A percentile compares a stretch with the other conserved stretches of the same genome.
Evolutionary conservation across 2,113 vertebrate species (phyloP).

Genomic region (Perca fluviatilis): DNA sequence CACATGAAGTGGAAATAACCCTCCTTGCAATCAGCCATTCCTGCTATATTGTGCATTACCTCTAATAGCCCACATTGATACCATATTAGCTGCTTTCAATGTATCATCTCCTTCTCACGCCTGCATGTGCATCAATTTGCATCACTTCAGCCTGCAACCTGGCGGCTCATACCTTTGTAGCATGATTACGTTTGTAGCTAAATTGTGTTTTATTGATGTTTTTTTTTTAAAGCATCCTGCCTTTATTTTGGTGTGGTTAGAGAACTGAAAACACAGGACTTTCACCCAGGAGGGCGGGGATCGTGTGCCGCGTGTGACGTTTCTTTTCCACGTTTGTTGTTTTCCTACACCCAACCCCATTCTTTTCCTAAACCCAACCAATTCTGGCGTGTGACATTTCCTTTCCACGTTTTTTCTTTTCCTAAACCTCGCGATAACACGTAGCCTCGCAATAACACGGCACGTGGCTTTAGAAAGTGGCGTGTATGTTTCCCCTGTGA

Average conservation of each 20-base stretch:
- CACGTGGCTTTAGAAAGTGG: too few relatives aligned
- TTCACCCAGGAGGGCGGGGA: too few relatives aligned
- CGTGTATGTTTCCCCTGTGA: too few relatives aligned
- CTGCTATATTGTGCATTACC: conserved; percentile 25
- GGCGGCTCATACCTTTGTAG: neutral
- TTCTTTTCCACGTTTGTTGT: too few relatives aligned
- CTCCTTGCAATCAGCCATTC: conserved; percentile 43
- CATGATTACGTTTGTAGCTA: neutral
- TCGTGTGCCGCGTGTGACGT: too few relatives aligned
- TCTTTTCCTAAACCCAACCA: too few relatives aligned
- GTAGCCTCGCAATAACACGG: too few relatives aligned
- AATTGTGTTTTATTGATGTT: neutral
- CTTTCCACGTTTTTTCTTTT: too few relatives aligned
- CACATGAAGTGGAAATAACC: conserved; percentile 56
- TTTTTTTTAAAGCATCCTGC: neutral
- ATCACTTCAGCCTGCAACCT: neutral
- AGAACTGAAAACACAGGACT: neutral
- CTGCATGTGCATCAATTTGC: neutral
- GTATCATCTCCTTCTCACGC: conserved; percentile 22
- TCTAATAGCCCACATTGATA: conserved; percentile 27
- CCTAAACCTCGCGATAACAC: too few relatives aligned
- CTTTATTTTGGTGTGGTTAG: neutral
- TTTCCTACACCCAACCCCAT: too few relatives aligned
- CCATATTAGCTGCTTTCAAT: conserved; percentile 10
- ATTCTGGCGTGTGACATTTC: too few relatives aligned